These are phyloP conservation scores for Amblyjoppa fuscipennis DNA, from an alignment of 2,888 invertebrate genomes.

Conservation along the genomic window DNA sequence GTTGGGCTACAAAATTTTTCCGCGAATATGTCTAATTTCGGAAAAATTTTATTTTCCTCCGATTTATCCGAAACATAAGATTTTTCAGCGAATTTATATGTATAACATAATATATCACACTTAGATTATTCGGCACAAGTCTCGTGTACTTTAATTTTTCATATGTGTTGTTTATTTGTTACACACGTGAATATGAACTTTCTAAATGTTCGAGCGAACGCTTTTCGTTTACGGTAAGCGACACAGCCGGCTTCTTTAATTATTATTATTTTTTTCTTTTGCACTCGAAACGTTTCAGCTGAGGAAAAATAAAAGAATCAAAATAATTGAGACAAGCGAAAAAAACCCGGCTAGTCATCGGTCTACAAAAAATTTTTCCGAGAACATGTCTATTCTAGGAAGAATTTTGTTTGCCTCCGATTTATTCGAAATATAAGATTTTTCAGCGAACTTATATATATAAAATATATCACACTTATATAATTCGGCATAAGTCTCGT, in stretches of 20 bases:
- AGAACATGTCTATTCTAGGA: background rate
- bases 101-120: too few species aligned
- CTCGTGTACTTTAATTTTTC: background rate
- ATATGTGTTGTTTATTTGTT: too few species aligned
- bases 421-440: background rate
- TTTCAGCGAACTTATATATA: background rate
- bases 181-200: slow-evolving; percentile 19
- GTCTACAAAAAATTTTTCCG: slow-evolving; percentile 2
- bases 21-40: background rate
- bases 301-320: background rate
- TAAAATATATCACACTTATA: too few species aligned
- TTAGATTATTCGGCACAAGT: background rate
- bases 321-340: background rate
- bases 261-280: slow-evolving; percentile 9
- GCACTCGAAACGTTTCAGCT: slow-evolving; percentile 4
- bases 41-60: background rate
- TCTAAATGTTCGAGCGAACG: background rate
- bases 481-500: background rate
- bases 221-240: slow-evolving; percentile 12
- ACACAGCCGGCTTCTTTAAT: background rate
- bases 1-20: background rate
- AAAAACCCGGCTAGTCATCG: background rate
- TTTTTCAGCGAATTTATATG: background rate
- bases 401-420: background rate
- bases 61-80: background rate